Evolutionary conservation across 30 jellyfish, hydroid and myxozoan genomes (phyloP), one percentile per base, ranked within the genome.

Genomic region (Rhopilema esculentum): DNA sequence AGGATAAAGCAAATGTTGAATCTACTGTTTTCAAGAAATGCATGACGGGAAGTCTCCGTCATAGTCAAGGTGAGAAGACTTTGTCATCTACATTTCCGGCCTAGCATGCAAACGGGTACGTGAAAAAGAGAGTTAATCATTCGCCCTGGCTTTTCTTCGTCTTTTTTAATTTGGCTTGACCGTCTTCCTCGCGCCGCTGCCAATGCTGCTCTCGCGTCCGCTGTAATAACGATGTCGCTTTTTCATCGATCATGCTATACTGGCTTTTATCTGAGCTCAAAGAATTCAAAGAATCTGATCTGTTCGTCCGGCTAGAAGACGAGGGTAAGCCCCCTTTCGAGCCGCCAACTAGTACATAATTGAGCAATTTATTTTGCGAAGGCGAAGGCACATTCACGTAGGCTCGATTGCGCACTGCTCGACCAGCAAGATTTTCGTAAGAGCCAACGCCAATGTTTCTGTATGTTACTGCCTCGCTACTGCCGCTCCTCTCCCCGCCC

Each of bases 201-300:
- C 91, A 80, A 61, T 88, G 96, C 26, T 88, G 91, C 63, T 88
- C 90, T 31, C 96, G 80, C 62, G 96, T 88, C 64, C 85, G 52
- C 76, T 75, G 80, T 51, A 85, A 81, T 30, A 85, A 50, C 61
- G 87, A 72, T 22, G 97, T 93, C 57, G 97, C 97, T 27, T 88
- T 88, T 83, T 70, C 97, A 66, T 93, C 98, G 79, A 93, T 88
- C 75, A 72, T 77, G 24, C 97, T 93, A 76, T 93, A 93, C 66
- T 89, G 95, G 18, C 78, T 77, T 77, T 84, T 93, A 69, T 83
- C 72, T 4, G 92, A 83, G 27, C 52, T 77, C 53, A 77, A 95
- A 20, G 82, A 69, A 25, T 89, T 92, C 76, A 69, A 30, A 29
- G 91, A 69, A 27, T 66, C 91, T 20, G 82, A 64, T 27, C 92